Conservation (phyloP, 2,888 invertebrate species). For the Nebria salina region DNA sequence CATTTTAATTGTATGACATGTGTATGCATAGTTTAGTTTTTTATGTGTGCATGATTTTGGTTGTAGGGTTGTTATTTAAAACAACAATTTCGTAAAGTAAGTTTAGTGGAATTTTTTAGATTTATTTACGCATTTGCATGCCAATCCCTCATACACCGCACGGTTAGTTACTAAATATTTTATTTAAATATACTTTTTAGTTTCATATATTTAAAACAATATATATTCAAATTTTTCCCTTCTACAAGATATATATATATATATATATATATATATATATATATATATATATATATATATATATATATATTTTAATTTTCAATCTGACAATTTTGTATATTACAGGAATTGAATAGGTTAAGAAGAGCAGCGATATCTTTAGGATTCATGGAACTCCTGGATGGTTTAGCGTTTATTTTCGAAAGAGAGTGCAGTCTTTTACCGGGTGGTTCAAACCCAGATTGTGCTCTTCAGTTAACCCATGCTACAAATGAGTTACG, state of each 20-base stretch:
- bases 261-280: no score
- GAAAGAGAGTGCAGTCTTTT: slow-evolving; percentile 88
- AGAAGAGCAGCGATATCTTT: slow-evolving; percentile 89
- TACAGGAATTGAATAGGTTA: slow-evolving; percentile 88
- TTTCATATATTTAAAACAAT: no score
- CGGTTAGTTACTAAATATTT: no score
- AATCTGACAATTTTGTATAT: slow-evolving; percentile 2
- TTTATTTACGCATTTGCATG: no score
- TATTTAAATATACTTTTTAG: no score
- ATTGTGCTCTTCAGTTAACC: slow-evolving; percentile 88
- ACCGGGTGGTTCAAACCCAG: slow-evolving; percentile 81
- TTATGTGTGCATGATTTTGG: neutral
- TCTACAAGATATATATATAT: neutral
- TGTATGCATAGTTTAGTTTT: neutral
- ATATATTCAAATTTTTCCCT: neutral
- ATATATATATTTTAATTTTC: neutral
- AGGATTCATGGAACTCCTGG: slow-evolving; percentile 89
- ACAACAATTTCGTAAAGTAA: neutral
- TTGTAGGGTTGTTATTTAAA: neutral
- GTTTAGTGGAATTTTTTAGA: neutral
- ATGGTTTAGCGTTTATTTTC: slow-evolving; percentile 84
- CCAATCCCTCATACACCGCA: no score
- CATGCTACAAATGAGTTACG: slow-evolving; percentile 86
- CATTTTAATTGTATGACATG: neutral
- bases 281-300: no score